These are phyloP conservation scores for Spodoptera litura DNA, from an alignment of 1,140 invertebrate species.

Conservation along the genomic window DNA sequence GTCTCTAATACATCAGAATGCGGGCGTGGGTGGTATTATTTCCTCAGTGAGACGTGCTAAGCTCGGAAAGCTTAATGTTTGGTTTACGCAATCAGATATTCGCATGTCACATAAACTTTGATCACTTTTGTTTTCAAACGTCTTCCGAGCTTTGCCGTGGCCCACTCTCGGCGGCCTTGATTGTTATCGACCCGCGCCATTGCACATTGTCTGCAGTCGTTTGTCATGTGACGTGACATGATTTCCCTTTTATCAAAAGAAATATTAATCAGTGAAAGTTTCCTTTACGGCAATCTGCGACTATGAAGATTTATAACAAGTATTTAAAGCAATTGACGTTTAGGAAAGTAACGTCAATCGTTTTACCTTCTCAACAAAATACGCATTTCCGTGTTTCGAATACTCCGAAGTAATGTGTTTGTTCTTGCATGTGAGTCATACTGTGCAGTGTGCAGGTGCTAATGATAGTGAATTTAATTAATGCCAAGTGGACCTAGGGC, in stretches of 20 bases:
- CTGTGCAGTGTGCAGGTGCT: constrained; percentile 62
- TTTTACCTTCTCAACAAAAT: constrained; percentile 58
- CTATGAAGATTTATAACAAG: constrained; percentile 55
- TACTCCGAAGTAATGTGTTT: constrained; percentile 52
- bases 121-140: constrained; percentile 83
- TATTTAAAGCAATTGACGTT: constrained; percentile 57
- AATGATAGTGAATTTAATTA: constrained; percentile 60
- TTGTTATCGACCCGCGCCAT: constrained; percentile 69
- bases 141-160: constrained; percentile 57
- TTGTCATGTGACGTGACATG: constrained; percentile 72
- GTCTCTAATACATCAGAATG: constrained; percentile 33
- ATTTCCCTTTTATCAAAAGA: constrained; percentile 79
- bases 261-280: constrained; percentile 81
- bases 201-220: constrained; percentile 75
- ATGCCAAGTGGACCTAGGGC: constrained; percentile 43
- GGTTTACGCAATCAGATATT: constrained; percentile 67
- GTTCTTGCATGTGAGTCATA: constrained; percentile 61
- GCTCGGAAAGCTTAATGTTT: constrained; percentile 44
- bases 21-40: constrained; percentile 49
- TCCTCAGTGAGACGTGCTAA: constrained; percentile 8
- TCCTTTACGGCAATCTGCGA: constrained; percentile 52
- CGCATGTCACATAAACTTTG: constrained; percentile 62
- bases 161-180: constrained; percentile 68
- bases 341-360: constrained; percentile 61
- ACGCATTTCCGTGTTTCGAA: constrained; percentile 57